These are phyloP conservation scores for Tangara arthus DNA, from an alignment of 2,797 vertebrate genomes.

Conservation along the genomic window DNA sequence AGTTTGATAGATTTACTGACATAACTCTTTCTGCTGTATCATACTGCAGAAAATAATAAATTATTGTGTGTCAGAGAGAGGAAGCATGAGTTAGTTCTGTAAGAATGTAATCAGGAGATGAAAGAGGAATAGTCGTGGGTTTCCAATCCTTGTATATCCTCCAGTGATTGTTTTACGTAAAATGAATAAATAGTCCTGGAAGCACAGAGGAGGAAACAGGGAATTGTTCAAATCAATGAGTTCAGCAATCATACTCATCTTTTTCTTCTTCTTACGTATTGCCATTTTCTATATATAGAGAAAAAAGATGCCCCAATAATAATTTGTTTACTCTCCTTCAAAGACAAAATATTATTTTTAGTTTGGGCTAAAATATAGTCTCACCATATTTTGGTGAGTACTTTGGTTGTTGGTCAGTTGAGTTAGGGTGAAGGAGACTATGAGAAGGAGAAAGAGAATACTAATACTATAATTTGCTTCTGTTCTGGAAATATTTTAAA, in stretches of 20 bases:
- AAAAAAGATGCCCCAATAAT: background rate
- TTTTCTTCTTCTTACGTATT: background rate
- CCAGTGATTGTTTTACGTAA: background rate
- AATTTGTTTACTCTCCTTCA: background rate
- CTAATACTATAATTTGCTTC: background rate
- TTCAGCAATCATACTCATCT: background rate
- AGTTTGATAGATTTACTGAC: background rate
- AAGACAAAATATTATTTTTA: background rate
- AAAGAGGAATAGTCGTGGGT: background rate
- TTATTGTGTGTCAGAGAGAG: background rate
- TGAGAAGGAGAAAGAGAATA: background rate
- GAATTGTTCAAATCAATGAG: background rate
- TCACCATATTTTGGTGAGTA: background rate
- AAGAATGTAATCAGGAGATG: background rate
- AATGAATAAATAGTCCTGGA: background rate
- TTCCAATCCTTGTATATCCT: background rate
- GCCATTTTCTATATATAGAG: accelerated
- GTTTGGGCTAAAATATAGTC: background rate
- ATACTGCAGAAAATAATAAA: background rate
- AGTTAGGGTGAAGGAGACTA: background rate
- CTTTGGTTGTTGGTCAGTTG: background rate
- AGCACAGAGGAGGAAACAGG: background rate
- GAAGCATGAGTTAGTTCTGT: background rate
- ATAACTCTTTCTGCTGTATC: background rate
- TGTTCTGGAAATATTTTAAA: background rate